A percentile compares a stretch with the other conserved stretches of the same genome.
Evolutionary conservation across 2,113 vertebrate genomes (phyloP).

Genomic region (Hippolais icterina): DNA sequence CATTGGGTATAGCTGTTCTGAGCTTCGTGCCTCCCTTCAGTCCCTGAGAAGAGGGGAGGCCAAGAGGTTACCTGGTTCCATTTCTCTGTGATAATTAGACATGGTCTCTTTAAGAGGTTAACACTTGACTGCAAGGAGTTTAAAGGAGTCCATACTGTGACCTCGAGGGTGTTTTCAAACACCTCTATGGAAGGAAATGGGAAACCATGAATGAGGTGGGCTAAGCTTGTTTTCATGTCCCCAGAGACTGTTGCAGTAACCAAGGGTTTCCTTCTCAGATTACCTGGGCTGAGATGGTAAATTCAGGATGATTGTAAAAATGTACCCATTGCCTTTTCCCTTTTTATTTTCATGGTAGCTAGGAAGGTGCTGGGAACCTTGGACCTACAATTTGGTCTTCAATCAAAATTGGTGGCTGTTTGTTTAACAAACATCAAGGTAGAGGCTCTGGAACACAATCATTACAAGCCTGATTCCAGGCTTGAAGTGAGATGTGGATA

Average conservation of each 20-base stretch:
- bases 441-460: neutral
- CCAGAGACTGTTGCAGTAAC: neutral
- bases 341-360: neutral
- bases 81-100: neutral
- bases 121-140: neutral
- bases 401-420: neutral
- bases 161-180: neutral
- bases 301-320: neutral
- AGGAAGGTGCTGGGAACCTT: neutral
- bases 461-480: neutral
- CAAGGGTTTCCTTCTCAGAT: neutral
- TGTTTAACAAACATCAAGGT: neutral
- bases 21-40: neutral
- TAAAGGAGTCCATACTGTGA: fast-evolving
- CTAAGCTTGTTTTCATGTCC: neutral
- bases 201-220: neutral
- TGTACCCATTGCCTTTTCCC: neutral
- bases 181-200: neutral
- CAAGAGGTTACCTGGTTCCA: neutral
- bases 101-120: neutral
- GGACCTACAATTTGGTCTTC: neutral
- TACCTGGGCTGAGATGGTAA: neutral
- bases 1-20: neutral
- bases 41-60: neutral
- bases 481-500: neutral